A percentile compares a stretch with the other conserved stretches of the same genome.
phyloP scores from a whole-genome alignment of 2,113 vertebrate genomes.

The Ammodytes dubius region DNA sequence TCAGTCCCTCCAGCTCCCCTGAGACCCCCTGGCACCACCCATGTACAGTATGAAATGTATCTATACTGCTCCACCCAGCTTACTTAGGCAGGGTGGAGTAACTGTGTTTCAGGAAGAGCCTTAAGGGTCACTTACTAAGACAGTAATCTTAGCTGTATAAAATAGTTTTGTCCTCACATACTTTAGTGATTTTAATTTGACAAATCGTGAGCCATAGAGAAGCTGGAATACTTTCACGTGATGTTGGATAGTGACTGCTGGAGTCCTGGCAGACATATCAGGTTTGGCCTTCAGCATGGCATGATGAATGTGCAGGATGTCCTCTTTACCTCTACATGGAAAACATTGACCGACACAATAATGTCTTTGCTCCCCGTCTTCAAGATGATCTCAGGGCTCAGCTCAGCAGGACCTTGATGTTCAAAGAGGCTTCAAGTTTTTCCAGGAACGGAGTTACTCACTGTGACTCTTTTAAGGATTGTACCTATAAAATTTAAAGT shows the following conservation, averaged over 20 bases:
- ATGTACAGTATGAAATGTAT: conserved; percentile 29
- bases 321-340: conserved; percentile 47
- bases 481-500: background rate
- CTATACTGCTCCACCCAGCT: conserved; percentile 36
- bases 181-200: conserved; percentile 28
- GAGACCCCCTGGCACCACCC: conserved; percentile 52
- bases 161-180: background rate
- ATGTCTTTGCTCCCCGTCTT: conserved; percentile 33
- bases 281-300: conserved; percentile 34
- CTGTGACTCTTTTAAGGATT: background rate
- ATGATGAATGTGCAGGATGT: conserved; percentile 58
- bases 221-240: conserved; percentile 41
- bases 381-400: conserved; percentile 33
- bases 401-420: conserved; percentile 33
- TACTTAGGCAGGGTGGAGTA: conserved; percentile 37
- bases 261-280: conserved; percentile 36
- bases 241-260: conserved; percentile 29
- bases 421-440: conserved; percentile 33
- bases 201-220: conserved; percentile 10
- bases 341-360: conserved; percentile 29
- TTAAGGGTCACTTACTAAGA: conserved; percentile 3
- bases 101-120: conserved; percentile 25
- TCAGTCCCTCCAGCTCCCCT: conserved; percentile 26
- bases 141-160: conserved; percentile 1
- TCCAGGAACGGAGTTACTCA: background rate